Conservation (phyloP, 2,113 vertebrate genomes). For the Catharus bicknelli region DNA sequence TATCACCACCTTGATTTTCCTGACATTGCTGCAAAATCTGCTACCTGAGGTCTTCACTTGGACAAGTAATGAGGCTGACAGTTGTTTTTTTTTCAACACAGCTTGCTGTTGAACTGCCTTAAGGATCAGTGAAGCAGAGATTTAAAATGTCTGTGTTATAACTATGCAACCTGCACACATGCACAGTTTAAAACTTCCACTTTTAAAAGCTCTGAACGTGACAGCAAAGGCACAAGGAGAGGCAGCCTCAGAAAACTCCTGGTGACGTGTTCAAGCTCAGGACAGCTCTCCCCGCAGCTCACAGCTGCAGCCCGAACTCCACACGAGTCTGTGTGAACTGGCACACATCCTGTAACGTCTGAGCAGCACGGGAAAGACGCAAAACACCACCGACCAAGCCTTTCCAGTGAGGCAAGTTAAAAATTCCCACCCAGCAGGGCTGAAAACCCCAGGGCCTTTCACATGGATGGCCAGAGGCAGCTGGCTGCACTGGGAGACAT, state of each 20-base stretch:
- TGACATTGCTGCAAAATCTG: neutral
- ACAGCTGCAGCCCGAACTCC: slow-evolving; percentile 12
- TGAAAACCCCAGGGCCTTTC: neutral
- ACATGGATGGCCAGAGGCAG: neutral
- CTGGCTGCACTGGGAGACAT: neutral
- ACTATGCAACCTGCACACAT: neutral
- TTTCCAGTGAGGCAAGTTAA: slow-evolving; percentile 5
- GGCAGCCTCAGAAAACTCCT: neutral
- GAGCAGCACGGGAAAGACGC: neutral
- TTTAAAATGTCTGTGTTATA: neutral
- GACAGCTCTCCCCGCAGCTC: neutral
- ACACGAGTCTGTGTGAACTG: slow-evolving; percentile 18
- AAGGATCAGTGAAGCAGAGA: neutral
- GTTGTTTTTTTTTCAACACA: neutral
- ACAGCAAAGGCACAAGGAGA: neutral
- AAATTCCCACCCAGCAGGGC: slow-evolving; percentile 20
- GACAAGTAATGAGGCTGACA: neutral
- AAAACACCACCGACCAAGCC: slow-evolving; percentile 26
- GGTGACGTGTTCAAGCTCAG: neutral
- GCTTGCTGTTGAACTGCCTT: neutral
- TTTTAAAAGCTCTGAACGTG: neutral
- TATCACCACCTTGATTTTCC: neutral
- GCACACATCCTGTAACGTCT: neutral
- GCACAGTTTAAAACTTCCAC: neutral
- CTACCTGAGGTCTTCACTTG: neutral